phyloP scores from a whole-genome alignment of 2,888 invertebrate species.

The Erebia palarica region DNA sequence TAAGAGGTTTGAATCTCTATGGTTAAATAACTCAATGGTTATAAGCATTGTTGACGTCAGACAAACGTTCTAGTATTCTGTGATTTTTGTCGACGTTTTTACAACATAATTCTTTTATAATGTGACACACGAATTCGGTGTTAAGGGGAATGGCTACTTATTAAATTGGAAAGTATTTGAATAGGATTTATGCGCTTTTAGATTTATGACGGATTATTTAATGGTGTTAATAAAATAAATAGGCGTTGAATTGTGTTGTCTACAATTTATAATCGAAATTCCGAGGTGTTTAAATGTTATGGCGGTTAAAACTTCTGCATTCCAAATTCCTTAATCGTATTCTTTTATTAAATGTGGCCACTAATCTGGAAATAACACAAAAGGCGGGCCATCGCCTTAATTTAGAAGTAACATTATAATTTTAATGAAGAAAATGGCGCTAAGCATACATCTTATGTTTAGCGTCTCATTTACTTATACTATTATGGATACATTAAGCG shows the following conservation, averaged over 20 bases:
- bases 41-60: slow-evolving; percentile 66
- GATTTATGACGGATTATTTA: slow-evolving; percentile 28
- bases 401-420: no score
- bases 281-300: neutral
- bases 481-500: no score
- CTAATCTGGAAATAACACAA: no score
- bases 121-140: slow-evolving; percentile 59
- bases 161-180: slow-evolving; percentile 36
- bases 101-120: slow-evolving; percentile 56
- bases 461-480: no score
- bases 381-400: no score
- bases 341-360: no score
- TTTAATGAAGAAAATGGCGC: no score
- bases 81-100: slow-evolving; percentile 30
- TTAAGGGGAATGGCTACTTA: slow-evolving; percentile 46
- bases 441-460: no score
- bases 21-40: slow-evolving; percentile 43
- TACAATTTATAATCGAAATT: slow-evolving; percentile 8
- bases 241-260: slow-evolving; percentile 15
- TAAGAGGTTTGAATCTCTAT: neutral
- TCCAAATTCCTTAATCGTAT: neutral
- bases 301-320: neutral
- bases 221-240: slow-evolving; percentile 18
- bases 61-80: slow-evolving; percentile 52
- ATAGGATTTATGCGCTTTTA: slow-evolving; percentile 32